Percentiles rank a stretch among this genome's conserved stretches.
Conservation (phyloP, 1,140 invertebrate species). For the Akabosia matsudoensis region DNA sequence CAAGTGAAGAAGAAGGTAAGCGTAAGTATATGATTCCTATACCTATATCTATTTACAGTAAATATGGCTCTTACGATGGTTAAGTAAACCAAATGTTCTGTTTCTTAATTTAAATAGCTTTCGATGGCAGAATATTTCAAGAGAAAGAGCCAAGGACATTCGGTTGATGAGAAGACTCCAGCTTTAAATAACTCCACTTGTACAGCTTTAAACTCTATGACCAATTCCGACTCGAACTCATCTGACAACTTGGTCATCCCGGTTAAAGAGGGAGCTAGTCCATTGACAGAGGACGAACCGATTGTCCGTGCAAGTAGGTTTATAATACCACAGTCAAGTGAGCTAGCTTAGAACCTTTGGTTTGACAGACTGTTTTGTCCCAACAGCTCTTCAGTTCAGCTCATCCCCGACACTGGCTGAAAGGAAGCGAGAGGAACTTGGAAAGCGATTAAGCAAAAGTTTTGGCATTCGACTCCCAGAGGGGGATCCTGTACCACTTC, state of each 20-base stretch:
- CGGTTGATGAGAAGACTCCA: conserved; percentile 7
- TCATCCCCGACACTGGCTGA: conserved; percentile 69
- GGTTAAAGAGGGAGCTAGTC: conserved; percentile 36
- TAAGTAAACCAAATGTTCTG: background rate
- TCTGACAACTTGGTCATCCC: background rate
- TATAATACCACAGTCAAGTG: background rate
- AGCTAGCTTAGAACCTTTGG: background rate
- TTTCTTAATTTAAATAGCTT: background rate
- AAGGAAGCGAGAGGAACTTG: conserved; percentile 69
- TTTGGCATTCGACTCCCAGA: conserved; percentile 56
- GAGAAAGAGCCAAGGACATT: background rate
- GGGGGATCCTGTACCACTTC: background rate
- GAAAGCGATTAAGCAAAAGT: conserved; percentile 67
- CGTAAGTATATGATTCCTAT: background rate
- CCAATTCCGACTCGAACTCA: conserved; percentile 20
- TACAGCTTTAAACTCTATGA: conserved; percentile 30
- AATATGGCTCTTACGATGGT: background rate
- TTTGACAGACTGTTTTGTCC: background rate
- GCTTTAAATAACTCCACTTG: background rate
- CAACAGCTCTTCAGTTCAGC: conserved; percentile 54
- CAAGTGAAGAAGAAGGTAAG: conserved; percentile 18
- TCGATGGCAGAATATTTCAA: conserved; percentile 12
- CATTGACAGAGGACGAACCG: conserved; percentile 26
- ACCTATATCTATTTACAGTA: background rate
- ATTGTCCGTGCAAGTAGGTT: conserved; percentile 50